A percentile compares a stretch with the other conserved stretches of the same genome.
phyloP scores from a whole-genome alignment of 2,888 invertebrate species.

The Boloria selene region DNA sequence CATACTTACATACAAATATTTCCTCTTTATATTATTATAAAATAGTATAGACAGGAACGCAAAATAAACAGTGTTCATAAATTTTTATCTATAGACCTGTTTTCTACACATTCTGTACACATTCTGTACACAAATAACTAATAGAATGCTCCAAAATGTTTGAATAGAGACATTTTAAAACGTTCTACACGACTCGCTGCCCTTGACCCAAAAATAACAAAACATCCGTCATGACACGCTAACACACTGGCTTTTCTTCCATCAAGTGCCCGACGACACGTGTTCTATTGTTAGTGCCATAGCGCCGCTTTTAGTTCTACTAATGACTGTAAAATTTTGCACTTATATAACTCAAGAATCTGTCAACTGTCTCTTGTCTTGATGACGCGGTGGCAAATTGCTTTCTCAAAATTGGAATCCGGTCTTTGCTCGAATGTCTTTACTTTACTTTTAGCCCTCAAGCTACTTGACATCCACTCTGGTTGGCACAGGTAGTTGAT shows the following conservation, averaged over 20 bases:
- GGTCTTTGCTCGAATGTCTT: not conserved
- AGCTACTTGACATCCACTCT: no score
- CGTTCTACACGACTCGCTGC: constrained; percentile 47
- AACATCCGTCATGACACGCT: constrained; percentile 67
- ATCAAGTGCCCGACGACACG: constrained; percentile 23
- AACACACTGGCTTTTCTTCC: constrained; percentile 47
- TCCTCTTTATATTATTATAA: no score
- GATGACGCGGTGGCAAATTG: constrained; percentile 49
- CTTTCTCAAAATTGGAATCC: constrained; percentile 28
- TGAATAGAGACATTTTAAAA: constrained; percentile 45
- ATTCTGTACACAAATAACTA: not conserved
- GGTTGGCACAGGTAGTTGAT: no score
- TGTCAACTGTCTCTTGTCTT: constrained; percentile 30
- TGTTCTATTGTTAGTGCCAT: constrained; percentile 34
- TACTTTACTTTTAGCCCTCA: no score
- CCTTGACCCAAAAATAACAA: constrained; percentile 76
- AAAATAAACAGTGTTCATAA: no score
- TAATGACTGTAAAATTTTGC: constrained; percentile 31
- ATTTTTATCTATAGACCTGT: no score
- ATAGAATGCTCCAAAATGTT: constrained; percentile 22
- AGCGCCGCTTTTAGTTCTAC: constrained; percentile 35
- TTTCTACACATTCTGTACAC: no score
- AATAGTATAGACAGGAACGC: no score
- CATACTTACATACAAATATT: no score
- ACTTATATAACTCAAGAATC: constrained; percentile 36